phyloP scores from a whole-genome alignment of 2,888 invertebrate species.

The Tanaodytes sp. region DNA sequence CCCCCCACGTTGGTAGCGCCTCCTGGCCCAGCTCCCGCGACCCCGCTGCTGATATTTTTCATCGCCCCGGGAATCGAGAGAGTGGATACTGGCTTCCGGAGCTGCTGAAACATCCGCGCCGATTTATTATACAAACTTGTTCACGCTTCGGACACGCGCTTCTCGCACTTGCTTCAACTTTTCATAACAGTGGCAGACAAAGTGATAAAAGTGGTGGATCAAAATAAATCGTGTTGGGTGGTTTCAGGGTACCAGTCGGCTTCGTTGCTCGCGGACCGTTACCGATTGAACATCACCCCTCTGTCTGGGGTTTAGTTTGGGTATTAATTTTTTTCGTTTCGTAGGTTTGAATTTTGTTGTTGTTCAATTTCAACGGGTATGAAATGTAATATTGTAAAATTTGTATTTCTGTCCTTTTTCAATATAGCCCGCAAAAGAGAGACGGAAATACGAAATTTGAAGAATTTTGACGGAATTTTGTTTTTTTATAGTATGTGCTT shows the following conservation, averaged over 20 bases:
- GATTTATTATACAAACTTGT: conserved; percentile 42
- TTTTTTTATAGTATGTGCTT: no score
- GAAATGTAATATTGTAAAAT: no score
- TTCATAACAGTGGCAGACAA: conserved; percentile 47
- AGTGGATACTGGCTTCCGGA: conserved; percentile 97
- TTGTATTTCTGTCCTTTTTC: no score
- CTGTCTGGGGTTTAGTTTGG: no score
- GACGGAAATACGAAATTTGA: no score
- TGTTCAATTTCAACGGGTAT: no score
- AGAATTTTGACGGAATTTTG: no score
- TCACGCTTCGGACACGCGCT: background rate
- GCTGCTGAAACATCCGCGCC: conserved; percentile 81
- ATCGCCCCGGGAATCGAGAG: conserved; percentile 96
- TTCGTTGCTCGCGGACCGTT: conserved; percentile 15
- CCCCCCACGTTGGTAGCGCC: conserved; percentile 72
- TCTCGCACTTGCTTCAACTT: conserved; percentile 40
- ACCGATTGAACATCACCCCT: no score
- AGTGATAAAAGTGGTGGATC: conserved; percentile 44
- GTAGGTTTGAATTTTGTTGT: no score
- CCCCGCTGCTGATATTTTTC: conserved; percentile 79
- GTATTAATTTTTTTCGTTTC: no score
- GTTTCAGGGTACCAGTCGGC: conserved; percentile 50
- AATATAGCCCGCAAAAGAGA: no score
- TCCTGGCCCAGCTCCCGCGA: conserved; percentile 70
- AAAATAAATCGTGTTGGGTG: conserved; percentile 17